phyloP scores from a whole-genome alignment of 1,140 invertebrate species.

The Planococcus citri region DNA sequence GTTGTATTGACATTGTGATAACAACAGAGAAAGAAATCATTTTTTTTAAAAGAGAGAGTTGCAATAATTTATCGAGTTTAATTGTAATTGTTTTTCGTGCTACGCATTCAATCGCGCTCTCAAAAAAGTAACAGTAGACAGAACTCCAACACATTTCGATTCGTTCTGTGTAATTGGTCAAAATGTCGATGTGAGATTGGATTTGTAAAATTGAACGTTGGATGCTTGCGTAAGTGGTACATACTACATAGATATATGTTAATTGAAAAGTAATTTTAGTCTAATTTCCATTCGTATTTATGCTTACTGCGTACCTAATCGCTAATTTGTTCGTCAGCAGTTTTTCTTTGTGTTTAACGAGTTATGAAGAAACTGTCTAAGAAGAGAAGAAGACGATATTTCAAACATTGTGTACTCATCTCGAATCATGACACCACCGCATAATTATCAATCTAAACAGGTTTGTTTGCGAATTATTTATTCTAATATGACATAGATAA shows the following conservation, averaged over 20 bases:
- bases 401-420: neutral
- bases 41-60: neutral
- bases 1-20: constrained; percentile 3
- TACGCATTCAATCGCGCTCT: no score
- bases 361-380: neutral
- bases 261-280: neutral
- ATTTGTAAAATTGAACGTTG: neutral
- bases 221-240: neutral
- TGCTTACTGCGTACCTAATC: neutral
- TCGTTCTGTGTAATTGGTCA: no score
- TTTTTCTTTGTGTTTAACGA: neutral
- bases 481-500: neutral
- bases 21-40: neutral
- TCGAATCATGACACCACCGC: neutral
- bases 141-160: no score
- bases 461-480: neutral
- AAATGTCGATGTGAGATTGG: no score
- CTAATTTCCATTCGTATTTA: no score
- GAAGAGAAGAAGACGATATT: neutral
- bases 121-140: no score
- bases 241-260: neutral
- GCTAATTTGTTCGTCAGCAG: neutral
- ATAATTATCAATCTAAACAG: neutral
- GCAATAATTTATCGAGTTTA: neutral
- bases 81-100: no score